phyloP scores from a whole-genome alignment of 2,797 vertebrate species.

The Rousettus madagascariensis region DNA sequence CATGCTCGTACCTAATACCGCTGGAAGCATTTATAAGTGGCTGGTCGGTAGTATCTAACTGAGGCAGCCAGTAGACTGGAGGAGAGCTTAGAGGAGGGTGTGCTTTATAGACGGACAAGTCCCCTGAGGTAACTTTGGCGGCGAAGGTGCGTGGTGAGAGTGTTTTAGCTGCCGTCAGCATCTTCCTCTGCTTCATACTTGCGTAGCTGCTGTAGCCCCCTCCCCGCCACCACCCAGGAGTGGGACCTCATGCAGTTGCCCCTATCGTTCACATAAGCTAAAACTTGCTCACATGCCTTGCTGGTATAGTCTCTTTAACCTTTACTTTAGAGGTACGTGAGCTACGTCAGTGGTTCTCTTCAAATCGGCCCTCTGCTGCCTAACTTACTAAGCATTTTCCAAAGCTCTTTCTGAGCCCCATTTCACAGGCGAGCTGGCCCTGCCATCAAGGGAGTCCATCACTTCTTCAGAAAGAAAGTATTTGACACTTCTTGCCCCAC shows the following conservation, averaged over 20 bases:
- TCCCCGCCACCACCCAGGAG: background rate
- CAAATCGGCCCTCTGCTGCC: background rate
- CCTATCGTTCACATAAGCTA: slow-evolving; percentile 30
- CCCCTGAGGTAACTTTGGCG: background rate
- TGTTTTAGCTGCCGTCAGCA: background rate
- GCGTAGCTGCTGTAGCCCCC: background rate
- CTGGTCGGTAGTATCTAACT: background rate
- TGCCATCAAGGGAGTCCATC: background rate
- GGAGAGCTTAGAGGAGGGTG: background rate
- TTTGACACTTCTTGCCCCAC: background rate
- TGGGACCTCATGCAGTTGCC: background rate
- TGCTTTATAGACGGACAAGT: background rate
- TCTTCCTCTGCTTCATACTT: background rate
- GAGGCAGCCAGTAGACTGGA: background rate
- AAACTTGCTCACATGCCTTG: background rate
- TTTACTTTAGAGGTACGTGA: slow-evolving; percentile 6
- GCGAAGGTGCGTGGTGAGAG: background rate
- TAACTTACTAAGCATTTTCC: background rate
- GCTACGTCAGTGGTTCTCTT: slow-evolving; percentile 16
- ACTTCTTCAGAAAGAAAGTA: slow-evolving; percentile 7
- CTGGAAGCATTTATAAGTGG: background rate
- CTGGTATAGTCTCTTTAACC: background rate
- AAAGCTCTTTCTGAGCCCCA: background rate
- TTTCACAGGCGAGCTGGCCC: background rate
- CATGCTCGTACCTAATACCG: background rate